Base-by-base conservation (phyloP, 2,113 vertebrate species). In the Natator depressus region DNA sequence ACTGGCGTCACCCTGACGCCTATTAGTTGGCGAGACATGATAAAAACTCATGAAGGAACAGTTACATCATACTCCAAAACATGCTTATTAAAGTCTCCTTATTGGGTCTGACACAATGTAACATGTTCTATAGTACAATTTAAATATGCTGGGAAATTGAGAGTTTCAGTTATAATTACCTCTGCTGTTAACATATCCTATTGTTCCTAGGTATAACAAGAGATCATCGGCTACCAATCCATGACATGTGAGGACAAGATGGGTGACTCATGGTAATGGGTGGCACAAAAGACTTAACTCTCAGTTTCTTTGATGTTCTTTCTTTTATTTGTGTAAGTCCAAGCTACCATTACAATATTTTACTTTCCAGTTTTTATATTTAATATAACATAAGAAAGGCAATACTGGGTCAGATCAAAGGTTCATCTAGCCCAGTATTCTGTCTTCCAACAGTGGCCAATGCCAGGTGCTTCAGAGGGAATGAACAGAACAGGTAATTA, bases 21-120 rank as follows among this genome's bases (percentile, higher is more conserved):
- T 95, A 78, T 89, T 86, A 94, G 84, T 79, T 91, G 87, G 93
- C 0, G 11, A 92, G 27, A 65, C 75, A 85, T 75, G 92, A 53
- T 91, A 95, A 95, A 96, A 92, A 55, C 50, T 51, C 89, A 19
- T 88, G 90, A 57, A 91, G 53, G 27, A 89, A 53, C 57, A 88
- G 59, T 87, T 89, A 87, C 50, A 31, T 90, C 47, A 51, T 69
- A 82, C 0, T 5, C 83, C 92, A 94, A 89, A 47, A 93, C n/a
- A 42, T 89, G 79, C 38, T 89, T 85, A 87, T 85, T 92, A 83
- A 89, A 27, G 20, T 87, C 50, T 84, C n/a, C 59, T 84, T 85
- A 19, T 7, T 87, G 69, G 25, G 50, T 65, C 42, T 62, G 8
- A 89, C 85, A 38, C n/a, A 83, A 69, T 0, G 0, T 27, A 94